Evolutionary conservation across 2,113 vertebrate genomes (phyloP), one percentile per base, ranked within the genome.

Genomic region (Antidorcas marsupialis): DNA sequence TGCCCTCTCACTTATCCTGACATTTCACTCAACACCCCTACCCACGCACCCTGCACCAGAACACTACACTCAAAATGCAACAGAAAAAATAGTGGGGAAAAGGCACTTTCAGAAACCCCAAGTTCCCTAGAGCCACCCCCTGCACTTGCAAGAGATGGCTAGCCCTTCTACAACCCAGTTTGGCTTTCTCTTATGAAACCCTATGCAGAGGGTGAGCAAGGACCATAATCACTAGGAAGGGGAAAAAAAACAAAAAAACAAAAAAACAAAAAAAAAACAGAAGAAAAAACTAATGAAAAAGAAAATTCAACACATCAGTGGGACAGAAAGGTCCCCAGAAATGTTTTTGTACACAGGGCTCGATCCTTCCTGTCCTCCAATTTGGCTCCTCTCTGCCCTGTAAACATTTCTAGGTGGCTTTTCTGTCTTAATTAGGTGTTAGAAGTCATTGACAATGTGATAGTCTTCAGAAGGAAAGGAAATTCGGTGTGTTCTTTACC

Each of bases 41-140:
- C 16, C 21, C 14, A 59, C 28, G 15, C 27, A 52, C 36, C 30
- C 27, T 36, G 6, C 3, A 16, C n/a, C 76, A 64, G 78, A 15
- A 97, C 55, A 33, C 90, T 97, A 96, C 78, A 81, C 86, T 92
- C 97, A 97, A 98, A 98, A 98, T 91, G 94, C 88, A 96, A 85
- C 96, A 97, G 91, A 96, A 97, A 95, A 91, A 93, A 95, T 89
- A 91, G 90, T 97, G 97, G 82, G 92, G 92, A 92, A 97, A 98
- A 98, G 98, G 98, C 98, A 98, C 98, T 98, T 98, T 92, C 92
- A 98, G 97, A 98, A 85, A 87, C 91, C 98, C 97, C 82, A 89
- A 94, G 64, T 98, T 97, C 93, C 93, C 95, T 87, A 74, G 60
- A 36, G 67, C 86, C 91, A 60, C 85, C 52, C 10, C 39, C 23